These are phyloP conservation scores for Oscheius onirici DNA, from an alignment of 2,888 invertebrate species.

Conservation along the genomic window DNA sequence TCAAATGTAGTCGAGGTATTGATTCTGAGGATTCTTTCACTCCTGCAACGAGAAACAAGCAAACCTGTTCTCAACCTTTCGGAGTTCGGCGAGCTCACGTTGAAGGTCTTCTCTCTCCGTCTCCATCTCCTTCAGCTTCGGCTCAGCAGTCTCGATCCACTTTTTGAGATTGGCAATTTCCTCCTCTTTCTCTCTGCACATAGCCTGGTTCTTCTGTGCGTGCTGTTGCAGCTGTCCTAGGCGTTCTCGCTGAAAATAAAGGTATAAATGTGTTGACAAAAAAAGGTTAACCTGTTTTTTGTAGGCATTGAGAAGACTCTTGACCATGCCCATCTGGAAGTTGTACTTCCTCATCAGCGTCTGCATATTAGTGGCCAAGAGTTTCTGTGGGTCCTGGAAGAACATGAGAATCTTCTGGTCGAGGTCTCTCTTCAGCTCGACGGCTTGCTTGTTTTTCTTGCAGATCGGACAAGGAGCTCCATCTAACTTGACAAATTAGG, in stretches of 20 bases:
- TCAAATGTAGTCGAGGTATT: too few species aligned
- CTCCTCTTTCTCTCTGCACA: background rate
- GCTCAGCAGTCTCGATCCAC: background rate
- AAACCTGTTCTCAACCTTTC: too few species aligned
- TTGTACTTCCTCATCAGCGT: background rate
- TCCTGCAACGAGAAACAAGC: too few species aligned
- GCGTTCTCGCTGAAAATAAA: background rate
- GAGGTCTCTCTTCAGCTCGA: slow-evolving; percentile 7
- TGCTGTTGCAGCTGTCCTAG: background rate
- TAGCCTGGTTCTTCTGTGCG: background rate
- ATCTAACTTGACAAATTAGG: background rate
- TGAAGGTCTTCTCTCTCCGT: background rate
- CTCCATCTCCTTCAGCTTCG: background rate
- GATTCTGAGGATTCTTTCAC: too few species aligned
- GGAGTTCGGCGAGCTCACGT: background rate
- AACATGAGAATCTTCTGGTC: slow-evolving; percentile 5
- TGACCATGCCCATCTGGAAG: slow-evolving; percentile 21
- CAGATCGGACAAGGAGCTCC: slow-evolving; percentile 15
- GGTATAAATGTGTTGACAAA: background rate
- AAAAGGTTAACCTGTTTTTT: slow-evolving; percentile 1
- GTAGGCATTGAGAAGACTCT: background rate
- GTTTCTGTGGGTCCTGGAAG: slow-evolving; percentile 12
- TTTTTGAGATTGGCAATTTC: too few species aligned
- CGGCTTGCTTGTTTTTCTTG: background rate
- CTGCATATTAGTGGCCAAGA: background rate